Conservation (phyloP, 2,888 invertebrate species). For the Eurytoma adleriae region DNA sequence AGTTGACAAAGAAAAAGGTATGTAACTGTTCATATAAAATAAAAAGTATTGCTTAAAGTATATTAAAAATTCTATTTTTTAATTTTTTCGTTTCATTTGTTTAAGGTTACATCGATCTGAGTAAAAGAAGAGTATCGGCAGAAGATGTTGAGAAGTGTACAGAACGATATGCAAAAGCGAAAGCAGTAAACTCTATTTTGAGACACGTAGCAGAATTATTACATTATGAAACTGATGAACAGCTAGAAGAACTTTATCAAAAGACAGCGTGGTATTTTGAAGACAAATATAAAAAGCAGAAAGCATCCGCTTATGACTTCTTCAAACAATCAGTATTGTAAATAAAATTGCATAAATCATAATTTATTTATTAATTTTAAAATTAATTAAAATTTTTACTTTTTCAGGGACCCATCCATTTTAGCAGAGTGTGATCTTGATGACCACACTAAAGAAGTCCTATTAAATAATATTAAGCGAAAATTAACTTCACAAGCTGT, state of each 20-base stretch:
- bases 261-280: constrained; percentile 99
- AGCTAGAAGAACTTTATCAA: constrained; percentile 95
- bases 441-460: constrained; percentile 92
- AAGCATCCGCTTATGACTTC: constrained; percentile 97
- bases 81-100: neutral
- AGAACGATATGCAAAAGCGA: constrained; percentile 98
- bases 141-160: constrained; percentile 99
- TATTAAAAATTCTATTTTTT: neutral
- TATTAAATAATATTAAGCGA: constrained; percentile 95
- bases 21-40: constrained; percentile 1
- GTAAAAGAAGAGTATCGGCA: constrained; percentile 97
- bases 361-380: constrained; percentile 20
- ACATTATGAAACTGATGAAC: constrained; percentile 92
- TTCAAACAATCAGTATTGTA: constrained; percentile 98
- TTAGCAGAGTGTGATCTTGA: constrained; percentile 97
- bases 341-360: constrained; percentile 73
- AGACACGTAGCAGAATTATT: constrained; percentile 97
- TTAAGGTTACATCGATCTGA: constrained; percentile 97
- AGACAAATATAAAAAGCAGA: constrained; percentile 95
- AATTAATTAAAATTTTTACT: constrained; percentile 18
- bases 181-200: constrained; percentile 98
- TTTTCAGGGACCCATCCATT: constrained; percentile 90
- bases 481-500: constrained; percentile 98
- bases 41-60: neutral
- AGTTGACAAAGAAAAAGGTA: constrained; percentile 99